Base-by-base conservation (phyloP, 2,113 vertebrate species). In the Ptilorrhoa leucosticta region DNA sequence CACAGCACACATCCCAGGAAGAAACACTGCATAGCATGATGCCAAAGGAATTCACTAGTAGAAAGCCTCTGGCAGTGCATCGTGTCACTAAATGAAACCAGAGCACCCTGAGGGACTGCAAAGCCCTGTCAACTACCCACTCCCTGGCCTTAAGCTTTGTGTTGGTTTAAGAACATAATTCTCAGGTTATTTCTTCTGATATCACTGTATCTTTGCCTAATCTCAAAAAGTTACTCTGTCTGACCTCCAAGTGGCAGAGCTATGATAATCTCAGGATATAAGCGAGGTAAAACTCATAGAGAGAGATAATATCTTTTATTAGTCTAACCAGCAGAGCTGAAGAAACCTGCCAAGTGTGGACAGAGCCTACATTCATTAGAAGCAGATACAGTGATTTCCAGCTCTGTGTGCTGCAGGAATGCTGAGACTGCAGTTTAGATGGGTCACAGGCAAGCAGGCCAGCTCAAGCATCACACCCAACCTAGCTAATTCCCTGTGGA, bases 311-410 rank as follows among this genome's bases (percentile, higher is more conserved):
- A 83, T 85, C 82, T 88, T 91, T 72, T 83, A 77, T 92, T 86
- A 92, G 88, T 86, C 50, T 92, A 90, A 90, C 58, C 2, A 0
- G 31, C 54, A 83, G 71, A 92, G 88, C 75, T 86, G 63, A 80
- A 93, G 94, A 90, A 91, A 90, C 23, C 45, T 88, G 90, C 92
- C 92, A 94, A 96, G 50, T 57, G 45, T 80, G 85, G 66, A 80
- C 85, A 90, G 75, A 94, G 78, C 44, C 14, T 57, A 65, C 40
- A 65, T 90, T 96, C 90, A 92, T 94, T 93, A 90, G 82, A 60
- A 91, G 78, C 66, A 94, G 78, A 89, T 79, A 71, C 19, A 40
- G 65, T 26, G 66, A 90, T 82, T 91, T 90, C 42, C 56, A 94
- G 94, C 66, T 91, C 71, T 87, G n/a, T 83, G 44, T 68, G 84